Conservation (phyloP, 2,113 vertebrate species). For the Dinomys branickii region DNA sequence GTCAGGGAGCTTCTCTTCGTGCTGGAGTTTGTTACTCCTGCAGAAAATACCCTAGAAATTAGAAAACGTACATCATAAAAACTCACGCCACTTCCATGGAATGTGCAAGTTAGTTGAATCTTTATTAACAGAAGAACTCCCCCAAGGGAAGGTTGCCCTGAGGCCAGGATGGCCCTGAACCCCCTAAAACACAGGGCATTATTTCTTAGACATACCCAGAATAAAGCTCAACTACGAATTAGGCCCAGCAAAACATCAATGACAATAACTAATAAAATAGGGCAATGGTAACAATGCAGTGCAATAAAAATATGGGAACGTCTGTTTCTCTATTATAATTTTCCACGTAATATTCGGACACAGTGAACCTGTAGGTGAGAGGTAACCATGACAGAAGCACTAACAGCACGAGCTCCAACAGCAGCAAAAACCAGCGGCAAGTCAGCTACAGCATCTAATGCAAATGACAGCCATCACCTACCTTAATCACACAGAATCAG, state of each 20-base stretch:
- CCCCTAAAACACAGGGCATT: not conserved
- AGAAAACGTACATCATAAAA: constrained; percentile 44
- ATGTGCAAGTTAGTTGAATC: not conserved
- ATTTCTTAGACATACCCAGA: not conserved
- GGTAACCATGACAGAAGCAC: not conserved
- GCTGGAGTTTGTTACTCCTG: constrained; percentile 1
- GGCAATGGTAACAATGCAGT: not conserved
- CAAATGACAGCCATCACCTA: not conserved
- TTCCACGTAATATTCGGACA: not conserved
- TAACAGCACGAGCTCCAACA: not conserved
- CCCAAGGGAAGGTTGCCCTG: fast-evolving
- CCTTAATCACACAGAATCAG: not conserved
- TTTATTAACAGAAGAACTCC: not conserved
- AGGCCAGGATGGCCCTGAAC: not conserved
- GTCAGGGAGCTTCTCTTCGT: not conserved
- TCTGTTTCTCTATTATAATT: not conserved
- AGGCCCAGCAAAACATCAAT: not conserved
- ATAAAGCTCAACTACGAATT: not conserved
- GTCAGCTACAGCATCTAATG: not conserved
- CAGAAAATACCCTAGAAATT: constrained; percentile 79
- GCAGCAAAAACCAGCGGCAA: not conserved
- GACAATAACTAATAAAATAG: not conserved
- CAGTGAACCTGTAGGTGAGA: not conserved
- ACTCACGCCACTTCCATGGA: not conserved
- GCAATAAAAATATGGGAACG: not conserved